Conservation (phyloP, 2,888 invertebrate genomes). For the Lasioglossum morio region DNA sequence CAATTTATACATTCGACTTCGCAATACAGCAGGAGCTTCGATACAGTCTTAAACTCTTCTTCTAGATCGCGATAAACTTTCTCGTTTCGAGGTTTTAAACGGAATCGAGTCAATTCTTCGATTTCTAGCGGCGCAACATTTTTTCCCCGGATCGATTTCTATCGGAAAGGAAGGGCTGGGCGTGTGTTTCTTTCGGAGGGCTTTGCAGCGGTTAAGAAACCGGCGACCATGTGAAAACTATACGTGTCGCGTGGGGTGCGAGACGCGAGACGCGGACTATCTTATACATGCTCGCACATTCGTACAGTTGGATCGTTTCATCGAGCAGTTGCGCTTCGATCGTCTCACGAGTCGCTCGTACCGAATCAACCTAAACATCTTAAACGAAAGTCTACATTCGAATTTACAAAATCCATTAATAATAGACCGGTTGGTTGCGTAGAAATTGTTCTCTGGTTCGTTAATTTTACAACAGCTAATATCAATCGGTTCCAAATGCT, state of each 20-base stretch:
- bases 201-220: constrained; percentile 5
- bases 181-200: neutral
- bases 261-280: neutral
- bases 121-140: neutral
- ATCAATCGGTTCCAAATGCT: neutral
- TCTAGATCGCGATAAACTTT: neutral
- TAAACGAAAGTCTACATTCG: neutral
- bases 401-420: neutral
- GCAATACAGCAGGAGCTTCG: too few relatives aligned
- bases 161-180: neutral
- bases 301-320: neutral
- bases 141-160: neutral
- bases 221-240: neutral
- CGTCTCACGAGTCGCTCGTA: neutral
- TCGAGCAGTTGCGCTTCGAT: neutral
- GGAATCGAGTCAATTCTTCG: neutral
- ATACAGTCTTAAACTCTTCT: too few relatives aligned
- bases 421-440: neutral
- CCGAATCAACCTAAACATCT: neutral
- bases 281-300: neutral
- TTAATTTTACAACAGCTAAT: neutral
- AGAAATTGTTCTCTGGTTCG: neutral
- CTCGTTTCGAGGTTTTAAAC: neutral
- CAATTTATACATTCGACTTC: too few relatives aligned
- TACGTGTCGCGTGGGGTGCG: neutral